These are phyloP conservation scores for Neocloeon triangulifer DNA, from an alignment of 1,140 invertebrate genomes.

Conservation along the genomic window DNA sequence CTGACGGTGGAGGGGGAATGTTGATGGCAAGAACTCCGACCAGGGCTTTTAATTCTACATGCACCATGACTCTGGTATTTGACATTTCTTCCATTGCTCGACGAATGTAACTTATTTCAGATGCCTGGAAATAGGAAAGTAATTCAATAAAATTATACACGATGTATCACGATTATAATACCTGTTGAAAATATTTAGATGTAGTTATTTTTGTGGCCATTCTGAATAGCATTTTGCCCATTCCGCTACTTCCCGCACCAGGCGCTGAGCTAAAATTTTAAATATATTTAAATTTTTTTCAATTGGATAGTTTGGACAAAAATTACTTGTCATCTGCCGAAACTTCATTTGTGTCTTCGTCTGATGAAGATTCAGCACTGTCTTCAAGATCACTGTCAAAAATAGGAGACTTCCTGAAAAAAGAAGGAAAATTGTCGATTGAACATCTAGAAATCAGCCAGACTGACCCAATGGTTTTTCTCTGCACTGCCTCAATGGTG, in stretches of 20 bases:
- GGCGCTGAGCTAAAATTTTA: not conserved
- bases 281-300: not conserved
- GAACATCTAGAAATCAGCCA: too few relatives aligned
- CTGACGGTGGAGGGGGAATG: slow-evolving; percentile 78
- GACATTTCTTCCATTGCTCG: slow-evolving; percentile 69
- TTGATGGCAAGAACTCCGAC: slow-evolving; percentile 74
- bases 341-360: slow-evolving; percentile 33
- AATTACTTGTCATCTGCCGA: slow-evolving; percentile 3
- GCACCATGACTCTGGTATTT: slow-evolving; percentile 73
- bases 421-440: slow-evolving; percentile 7
- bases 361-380: slow-evolving; percentile 73
- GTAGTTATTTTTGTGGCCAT: slow-evolving; percentile 79
- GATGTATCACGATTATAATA: slow-evolving; percentile 11
- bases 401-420: slow-evolving; percentile 25
- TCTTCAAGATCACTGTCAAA: slow-evolving; percentile 77
- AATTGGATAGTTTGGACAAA: not conserved
- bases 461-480: slow-evolving; percentile 7
- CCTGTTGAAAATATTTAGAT: slow-evolving; percentile 73
- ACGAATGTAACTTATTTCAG: slow-evolving; percentile 53
- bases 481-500: too few relatives aligned
- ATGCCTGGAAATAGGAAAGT: slow-evolving; percentile 19
- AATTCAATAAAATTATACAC: not conserved
- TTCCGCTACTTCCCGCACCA: slow-evolving; percentile 12
- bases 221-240: slow-evolving; percentile 50
- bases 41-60: slow-evolving; percentile 64